phyloP scores from a whole-genome alignment of 2,888 invertebrate species.

The Sminthurides aquaticus region DNA sequence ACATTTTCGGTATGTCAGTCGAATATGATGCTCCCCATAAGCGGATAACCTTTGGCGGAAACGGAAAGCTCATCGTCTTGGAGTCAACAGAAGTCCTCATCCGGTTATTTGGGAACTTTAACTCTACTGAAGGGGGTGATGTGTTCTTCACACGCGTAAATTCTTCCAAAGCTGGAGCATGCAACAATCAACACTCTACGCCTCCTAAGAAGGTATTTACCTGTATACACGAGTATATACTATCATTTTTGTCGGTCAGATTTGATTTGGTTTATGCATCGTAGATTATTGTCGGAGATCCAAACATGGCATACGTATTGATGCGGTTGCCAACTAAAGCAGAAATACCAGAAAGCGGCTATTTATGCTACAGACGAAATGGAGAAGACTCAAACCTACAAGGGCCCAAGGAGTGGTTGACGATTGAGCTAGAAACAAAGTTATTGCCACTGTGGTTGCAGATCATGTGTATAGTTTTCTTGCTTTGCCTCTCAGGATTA shows the following conservation, averaged over 20 bases:
- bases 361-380: conserved; percentile 12
- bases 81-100: conserved; percentile 1
- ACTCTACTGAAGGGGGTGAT: neutral
- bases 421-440: conserved; percentile 16
- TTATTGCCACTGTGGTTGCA: conserved; percentile 67
- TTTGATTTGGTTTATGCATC: neutral
- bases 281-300: neutral
- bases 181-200: conserved; percentile 15
- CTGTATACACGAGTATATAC: too few species aligned
- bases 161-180: conserved; percentile 7
- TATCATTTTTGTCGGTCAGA: neutral
- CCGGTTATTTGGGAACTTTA: conserved; percentile 18
- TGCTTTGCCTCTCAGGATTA: conserved; percentile 81
- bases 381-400: conserved; percentile 1
- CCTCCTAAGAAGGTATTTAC: neutral
- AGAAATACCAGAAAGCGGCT: conserved; percentile 2
- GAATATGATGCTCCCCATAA: conserved; percentile 11
- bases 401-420: conserved; percentile 8
- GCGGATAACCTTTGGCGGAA: neutral
- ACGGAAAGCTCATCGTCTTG: conserved; percentile 3
- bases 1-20: conserved; percentile 11
- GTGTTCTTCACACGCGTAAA: conserved; percentile 9
- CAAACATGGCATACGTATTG: neutral
- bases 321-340: conserved; percentile 16
- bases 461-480: conserved; percentile 60